These are phyloP conservation scores for Ranitomeya imitator DNA, from an alignment of 2,113 vertebrate genomes.

Conservation along the genomic window DNA sequence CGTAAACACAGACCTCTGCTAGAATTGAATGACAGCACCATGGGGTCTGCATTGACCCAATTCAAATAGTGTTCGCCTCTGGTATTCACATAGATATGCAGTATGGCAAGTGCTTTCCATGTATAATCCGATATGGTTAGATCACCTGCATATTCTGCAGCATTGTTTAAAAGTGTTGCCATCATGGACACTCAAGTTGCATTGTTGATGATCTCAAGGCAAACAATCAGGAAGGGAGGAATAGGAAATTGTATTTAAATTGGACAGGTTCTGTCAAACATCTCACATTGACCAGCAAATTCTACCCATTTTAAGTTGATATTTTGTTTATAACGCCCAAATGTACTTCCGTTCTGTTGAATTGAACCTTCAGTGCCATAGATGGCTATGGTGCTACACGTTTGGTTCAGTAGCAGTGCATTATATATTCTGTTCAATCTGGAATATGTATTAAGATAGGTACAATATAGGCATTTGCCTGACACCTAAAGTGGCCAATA, in stretches of 20 bases:
- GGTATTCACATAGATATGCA: slow-evolving; percentile 6
- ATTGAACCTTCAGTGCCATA: neutral
- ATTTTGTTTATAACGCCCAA: neutral
- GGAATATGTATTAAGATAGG: too few species aligned
- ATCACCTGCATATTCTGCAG: neutral
- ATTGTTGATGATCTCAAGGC: neutral
- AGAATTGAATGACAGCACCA: slow-evolving; percentile 36
- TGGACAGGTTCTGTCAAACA: neutral
- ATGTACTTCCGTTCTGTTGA: neutral
- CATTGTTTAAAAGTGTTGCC: neutral
- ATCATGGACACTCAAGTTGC: neutral
- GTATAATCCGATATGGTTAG: neutral
- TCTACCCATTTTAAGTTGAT: neutral
- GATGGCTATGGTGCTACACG: too few species aligned
- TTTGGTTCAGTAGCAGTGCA: too few species aligned
- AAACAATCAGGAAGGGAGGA: neutral
- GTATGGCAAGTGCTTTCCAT: neutral
- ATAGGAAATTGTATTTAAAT: neutral
- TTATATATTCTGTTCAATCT: too few species aligned
- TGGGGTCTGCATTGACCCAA: slow-evolving; percentile 45
- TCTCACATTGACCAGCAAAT: neutral
- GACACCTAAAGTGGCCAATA: too few species aligned
- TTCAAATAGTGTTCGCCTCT: slow-evolving; percentile 21
- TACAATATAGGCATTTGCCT: too few species aligned
- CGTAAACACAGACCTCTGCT: slow-evolving; percentile 44